Conservation (phyloP, 2,113 vertebrate genomes). For the Elgaria multicarinata region DNA sequence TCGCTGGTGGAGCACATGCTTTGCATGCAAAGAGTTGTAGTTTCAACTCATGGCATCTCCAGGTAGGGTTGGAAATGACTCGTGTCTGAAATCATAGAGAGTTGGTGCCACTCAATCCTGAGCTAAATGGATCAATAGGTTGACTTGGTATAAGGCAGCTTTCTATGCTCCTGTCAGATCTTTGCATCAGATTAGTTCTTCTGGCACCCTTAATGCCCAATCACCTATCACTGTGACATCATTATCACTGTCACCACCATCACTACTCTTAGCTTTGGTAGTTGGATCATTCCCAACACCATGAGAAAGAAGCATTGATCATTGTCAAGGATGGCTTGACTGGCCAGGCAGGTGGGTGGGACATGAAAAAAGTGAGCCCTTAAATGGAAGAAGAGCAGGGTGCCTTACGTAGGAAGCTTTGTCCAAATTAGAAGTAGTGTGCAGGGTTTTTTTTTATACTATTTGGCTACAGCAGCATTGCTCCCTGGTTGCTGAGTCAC, state of each 20-base stretch:
- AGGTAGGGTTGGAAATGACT: not conserved
- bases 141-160: not conserved
- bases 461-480: not conserved
- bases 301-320: not conserved
- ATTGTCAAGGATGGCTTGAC: not conserved
- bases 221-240: not conserved
- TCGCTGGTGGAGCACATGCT: not conserved
- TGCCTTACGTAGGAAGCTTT: not conserved
- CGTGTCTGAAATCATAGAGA: not conserved
- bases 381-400: not conserved
- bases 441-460: not conserved
- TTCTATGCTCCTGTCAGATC: not conserved
- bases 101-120: not conserved
- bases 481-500: not conserved
- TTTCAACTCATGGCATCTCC: not conserved
- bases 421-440: not conserved
- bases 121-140: not conserved
- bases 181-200: not conserved
- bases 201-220: not conserved
- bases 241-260: not conserved
- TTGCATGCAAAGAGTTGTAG: not conserved
- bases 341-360: no score
- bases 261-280: not conserved
- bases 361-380: not conserved
- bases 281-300: not conserved